These are phyloP conservation scores for Mystacornis crossleyi DNA, from an alignment of 2,113 vertebrate species.

Conservation along the genomic window DNA sequence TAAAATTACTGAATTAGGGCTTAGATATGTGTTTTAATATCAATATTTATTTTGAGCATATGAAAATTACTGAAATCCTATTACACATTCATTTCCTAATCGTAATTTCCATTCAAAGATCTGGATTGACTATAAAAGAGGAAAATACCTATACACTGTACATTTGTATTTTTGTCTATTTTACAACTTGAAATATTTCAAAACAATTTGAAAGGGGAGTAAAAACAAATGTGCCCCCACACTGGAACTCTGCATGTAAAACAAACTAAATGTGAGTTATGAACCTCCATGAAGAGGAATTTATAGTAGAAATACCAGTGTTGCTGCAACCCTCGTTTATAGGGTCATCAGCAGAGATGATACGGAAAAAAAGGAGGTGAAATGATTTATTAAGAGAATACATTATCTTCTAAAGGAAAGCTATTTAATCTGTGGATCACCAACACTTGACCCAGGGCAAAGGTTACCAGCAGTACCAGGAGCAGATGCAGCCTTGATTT, in stretches of 20 bases:
- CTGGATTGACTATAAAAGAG: neutral
- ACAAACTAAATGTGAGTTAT: neutral
- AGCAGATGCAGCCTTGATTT: neutral
- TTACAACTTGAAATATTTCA: neutral
- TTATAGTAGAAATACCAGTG: neutral
- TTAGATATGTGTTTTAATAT: neutral
- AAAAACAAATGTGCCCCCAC: neutral
- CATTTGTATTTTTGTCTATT: neutral
- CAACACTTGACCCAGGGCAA: neutral
- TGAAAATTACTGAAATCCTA: neutral
- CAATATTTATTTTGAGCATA: neutral
- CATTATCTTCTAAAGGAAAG: neutral
- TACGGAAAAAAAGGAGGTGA: neutral
- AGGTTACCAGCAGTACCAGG: neutral
- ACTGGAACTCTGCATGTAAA: neutral
- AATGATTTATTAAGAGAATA: neutral
- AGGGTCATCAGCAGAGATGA: neutral
- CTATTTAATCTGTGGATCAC: neutral
- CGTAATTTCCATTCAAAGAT: neutral
- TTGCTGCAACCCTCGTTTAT: neutral
- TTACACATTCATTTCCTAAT: neutral
- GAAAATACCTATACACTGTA: neutral
- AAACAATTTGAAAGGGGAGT: neutral
- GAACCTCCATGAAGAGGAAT: neutral
- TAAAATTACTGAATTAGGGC: neutral